Evolutionary conservation across 2,888 invertebrate species (phyloP), one percentile per base, ranked within the genome.

Genomic region (Ormia ochracea): DNA sequence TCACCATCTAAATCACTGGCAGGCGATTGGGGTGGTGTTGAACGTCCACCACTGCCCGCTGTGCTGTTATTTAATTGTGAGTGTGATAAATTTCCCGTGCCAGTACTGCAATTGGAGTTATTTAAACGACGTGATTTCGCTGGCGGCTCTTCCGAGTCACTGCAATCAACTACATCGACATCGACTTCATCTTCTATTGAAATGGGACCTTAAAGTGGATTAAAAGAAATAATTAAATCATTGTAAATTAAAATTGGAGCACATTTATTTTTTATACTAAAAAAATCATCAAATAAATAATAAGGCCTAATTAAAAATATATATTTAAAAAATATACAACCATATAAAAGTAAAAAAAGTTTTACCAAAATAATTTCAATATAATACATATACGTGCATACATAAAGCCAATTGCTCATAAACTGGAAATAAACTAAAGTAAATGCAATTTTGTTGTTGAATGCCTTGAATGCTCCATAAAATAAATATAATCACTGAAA

Each of bases 161-260:
- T 93, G 86, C 93, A 93, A 87, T 93, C 93, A 83, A 93, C 93
- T 59, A 93, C 93, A 88, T 93, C 93, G 82, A 93, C 93, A 85
- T 93, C 93, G 48, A 93, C 92, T 70, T 93, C 93, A 85, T 93
- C 93, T 82, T 93, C 93, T 38, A 90, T 88, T 45, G 90, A 89
- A 86, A 89, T 90, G 80, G 90, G 90, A 86, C 90, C 90, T 85
- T 87, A 84, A 81, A 86, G n/a, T n/a, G n/a, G n/a, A 75, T 79
- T 84, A 26, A 38, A 31, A 17, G 23, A 17, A 17, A 41, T n/a
- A n/a, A n/a, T n/a, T n/a, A n/a, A 41, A 41, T 41, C 17, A 52
- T 1, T 19, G 1, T 4, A 23, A 19, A n/a, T 26, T 6, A 48
- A 23, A n/a, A n/a, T n/a, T n/a, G n/a, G n/a, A n/a, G n/a, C n/a